Evolutionary conservation across 2,888 invertebrate genomes (phyloP).

Genomic region (Zygaena filipendulae): DNA sequence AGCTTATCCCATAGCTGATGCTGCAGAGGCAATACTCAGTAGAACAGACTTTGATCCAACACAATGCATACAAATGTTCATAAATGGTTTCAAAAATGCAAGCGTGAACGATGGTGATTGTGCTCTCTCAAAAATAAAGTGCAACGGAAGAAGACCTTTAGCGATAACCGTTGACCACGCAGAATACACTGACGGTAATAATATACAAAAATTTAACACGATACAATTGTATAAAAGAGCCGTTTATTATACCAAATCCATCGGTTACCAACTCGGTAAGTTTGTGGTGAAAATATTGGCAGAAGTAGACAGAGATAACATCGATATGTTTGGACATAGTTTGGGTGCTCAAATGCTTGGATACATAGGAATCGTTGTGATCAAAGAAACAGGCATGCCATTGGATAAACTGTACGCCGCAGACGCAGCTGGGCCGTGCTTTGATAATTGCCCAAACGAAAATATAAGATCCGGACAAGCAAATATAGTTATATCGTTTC

Average conservation of each 20-base stretch:
- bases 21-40: neutral
- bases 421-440: neutral
- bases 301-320: neutral
- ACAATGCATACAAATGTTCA: neutral
- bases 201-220: neutral
- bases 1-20: neutral
- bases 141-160: neutral
- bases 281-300: neutral
- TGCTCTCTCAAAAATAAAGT: neutral
- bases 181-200: neutral
- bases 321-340: neutral
- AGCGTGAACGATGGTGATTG: neutral
- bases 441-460: neutral
- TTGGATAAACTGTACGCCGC: neutral
- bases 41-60: neutral
- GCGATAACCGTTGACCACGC: neutral
- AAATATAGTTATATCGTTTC: neutral
- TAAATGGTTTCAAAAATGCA: neutral
- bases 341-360: neutral
- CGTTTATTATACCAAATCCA: neutral
- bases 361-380: neutral
- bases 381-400: neutral
- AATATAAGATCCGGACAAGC: neutral
- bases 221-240: neutral
- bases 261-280: neutral